These are phyloP conservation scores for Bos indicus DNA, from an alignment of 2,113 vertebrate genomes.

Conservation along the genomic window DNA sequence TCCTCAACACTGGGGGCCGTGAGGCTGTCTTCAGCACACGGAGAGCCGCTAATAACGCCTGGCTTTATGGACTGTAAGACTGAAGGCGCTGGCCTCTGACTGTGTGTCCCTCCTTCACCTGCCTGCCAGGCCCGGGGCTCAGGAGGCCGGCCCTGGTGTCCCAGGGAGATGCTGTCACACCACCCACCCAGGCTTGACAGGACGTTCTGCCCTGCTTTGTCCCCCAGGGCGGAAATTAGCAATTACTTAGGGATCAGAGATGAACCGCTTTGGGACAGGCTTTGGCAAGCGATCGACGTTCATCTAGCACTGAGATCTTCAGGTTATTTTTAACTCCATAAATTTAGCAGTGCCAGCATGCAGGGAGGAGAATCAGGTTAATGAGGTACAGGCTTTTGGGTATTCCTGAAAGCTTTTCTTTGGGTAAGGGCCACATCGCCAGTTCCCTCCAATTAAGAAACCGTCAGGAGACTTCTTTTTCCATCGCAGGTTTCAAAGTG, in stretches of 20 bases:
- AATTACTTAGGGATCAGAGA: neutral
- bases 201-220: neutral
- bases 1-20: neutral
- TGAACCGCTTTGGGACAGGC: neutral
- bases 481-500: neutral
- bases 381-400: neutral
- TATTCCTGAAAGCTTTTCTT: neutral
- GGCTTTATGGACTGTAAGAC: neutral
- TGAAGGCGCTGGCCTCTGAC: neutral
- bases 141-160: neutral
- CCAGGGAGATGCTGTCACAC: neutral
- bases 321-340: neutral
- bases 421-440: neutral
- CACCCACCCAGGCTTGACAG: accelerated
- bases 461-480: neutral
- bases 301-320: neutral
- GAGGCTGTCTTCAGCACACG: neutral
- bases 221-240: neutral
- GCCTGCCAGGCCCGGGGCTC: neutral
- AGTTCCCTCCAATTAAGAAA: neutral
- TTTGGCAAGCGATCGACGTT: neutral
- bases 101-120: neutral
- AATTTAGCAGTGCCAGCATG: neutral
- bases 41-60: neutral
- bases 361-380: neutral